A percentile compares a stretch with the other conserved stretches of the same genome.
phyloP scores from a whole-genome alignment of 1,140 invertebrate genomes.

The Rhynchophorus ferrugineus region DNA sequence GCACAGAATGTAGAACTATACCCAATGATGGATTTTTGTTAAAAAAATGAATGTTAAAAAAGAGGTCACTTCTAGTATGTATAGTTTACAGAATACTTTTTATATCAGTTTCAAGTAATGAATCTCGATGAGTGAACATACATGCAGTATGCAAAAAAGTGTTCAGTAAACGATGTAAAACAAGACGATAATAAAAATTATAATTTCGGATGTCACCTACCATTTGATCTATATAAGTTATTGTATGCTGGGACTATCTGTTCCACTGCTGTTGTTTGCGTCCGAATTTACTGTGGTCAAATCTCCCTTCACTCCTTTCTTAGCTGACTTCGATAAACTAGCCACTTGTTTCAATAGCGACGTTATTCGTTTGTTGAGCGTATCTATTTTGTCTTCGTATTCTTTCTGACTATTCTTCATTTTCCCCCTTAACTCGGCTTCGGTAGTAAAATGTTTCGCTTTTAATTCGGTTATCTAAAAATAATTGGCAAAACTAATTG shows the following conservation, averaged over 20 bases:
- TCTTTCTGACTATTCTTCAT: constrained; percentile 75
- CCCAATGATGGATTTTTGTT: too few relatives aligned
- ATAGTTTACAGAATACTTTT: too few relatives aligned
- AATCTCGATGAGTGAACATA: too few relatives aligned
- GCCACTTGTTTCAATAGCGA: constrained; percentile 76
- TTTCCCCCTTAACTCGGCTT: constrained; percentile 76
- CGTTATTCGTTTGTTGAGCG: constrained; percentile 71
- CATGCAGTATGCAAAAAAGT: too few relatives aligned
- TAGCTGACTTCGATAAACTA: constrained; percentile 69
- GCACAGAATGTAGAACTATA: too few relatives aligned
- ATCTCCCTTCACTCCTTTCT: constrained; percentile 36
- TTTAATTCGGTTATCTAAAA: constrained; percentile 85
- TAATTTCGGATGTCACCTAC: too few relatives aligned
- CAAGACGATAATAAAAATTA: too few relatives aligned
- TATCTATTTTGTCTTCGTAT: constrained; percentile 70
- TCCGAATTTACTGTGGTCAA: constrained; percentile 46
- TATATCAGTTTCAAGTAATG: too few relatives aligned
- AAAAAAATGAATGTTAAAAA: too few relatives aligned
- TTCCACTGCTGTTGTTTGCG: constrained; percentile 63
- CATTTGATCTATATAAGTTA: constrained; percentile 8
- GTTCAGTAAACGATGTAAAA: too few relatives aligned
- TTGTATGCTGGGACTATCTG: constrained; percentile 57
- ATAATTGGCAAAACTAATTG: neutral
- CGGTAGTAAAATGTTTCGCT: constrained; percentile 81
- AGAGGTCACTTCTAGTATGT: too few relatives aligned